Evolutionary conservation across 2,113 vertebrate species (phyloP).

Genomic region (Nerophis lumbriciformis): DNA sequence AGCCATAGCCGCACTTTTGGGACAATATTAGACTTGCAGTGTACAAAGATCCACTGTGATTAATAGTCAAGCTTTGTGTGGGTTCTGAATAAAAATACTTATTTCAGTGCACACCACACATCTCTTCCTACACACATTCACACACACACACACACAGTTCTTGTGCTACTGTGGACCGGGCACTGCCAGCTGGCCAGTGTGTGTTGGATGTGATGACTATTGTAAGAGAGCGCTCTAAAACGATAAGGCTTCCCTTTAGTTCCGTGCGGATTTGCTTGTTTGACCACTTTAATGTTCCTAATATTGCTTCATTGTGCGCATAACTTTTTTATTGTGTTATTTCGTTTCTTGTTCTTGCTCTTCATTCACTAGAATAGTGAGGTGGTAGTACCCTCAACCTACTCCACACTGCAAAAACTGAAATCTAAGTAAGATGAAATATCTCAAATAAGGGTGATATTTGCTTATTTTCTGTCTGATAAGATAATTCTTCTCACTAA

Average conservation of each 20-base stretch:
- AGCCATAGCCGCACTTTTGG: not conserved
- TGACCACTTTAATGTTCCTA: no score
- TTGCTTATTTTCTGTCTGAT: no score
- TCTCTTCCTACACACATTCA: constrained; percentile 3
- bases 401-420: no score
- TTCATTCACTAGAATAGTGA: not conserved
- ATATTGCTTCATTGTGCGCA: no score
- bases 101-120: constrained; percentile 43
- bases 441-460: no score
- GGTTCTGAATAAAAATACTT: constrained; percentile 40
- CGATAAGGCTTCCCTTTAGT: not conserved
- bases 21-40: constrained; percentile 22
- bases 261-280: not conserved
- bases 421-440: no score
- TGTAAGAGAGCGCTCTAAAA: constrained; percentile 27
- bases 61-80: constrained; percentile 38
- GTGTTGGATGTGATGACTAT: constrained; percentile 33
- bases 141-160: constrained; percentile 18
- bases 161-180: constrained; percentile 54
- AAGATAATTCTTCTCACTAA: no score
- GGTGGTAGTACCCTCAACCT: no score
- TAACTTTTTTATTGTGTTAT: no score
- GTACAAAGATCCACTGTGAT: constrained; percentile 36
- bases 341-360: not conserved
- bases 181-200: constrained; percentile 49